Conservation (phyloP, 1,140 invertebrate genomes). For the Drosophila trapezifrons region DNA sequence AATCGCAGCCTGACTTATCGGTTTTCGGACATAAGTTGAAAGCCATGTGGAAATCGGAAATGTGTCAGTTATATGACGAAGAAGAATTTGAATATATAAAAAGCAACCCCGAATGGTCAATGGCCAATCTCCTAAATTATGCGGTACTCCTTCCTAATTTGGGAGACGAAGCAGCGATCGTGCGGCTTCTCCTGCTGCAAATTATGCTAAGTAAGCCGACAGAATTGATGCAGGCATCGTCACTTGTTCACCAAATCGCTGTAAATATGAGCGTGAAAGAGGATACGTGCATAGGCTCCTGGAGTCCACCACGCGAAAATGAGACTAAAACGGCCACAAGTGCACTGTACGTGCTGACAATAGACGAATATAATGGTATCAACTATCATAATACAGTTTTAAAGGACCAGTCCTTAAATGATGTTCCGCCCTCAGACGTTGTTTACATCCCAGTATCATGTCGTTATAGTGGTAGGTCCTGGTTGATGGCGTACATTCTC, state of each 20-base stretch:
- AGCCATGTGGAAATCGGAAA: not conserved
- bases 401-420: not conserved
- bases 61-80: not conserved
- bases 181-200: slow-evolving; percentile 1
- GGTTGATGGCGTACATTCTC: slow-evolving; percentile 13
- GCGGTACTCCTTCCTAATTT: not conserved
- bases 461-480: not conserved
- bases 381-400: not conserved
- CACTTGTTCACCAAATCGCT: not conserved
- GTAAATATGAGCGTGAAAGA: not conserved
- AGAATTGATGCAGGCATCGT: not conserved
- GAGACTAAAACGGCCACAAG: not conserved
- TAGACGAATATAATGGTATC: not conserved
- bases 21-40: not conserved
- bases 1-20: not conserved
- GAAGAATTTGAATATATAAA: not conserved
- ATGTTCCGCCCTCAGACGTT: not conserved
- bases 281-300: not conserved
- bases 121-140: not conserved
- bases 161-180: slow-evolving; percentile 1
- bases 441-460: not conserved
- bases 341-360: not conserved
- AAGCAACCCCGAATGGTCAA: not conserved
- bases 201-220: not conserved
- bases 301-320: not conserved